Base-by-base conservation (phyloP, 2,888 invertebrate species). In the Ypsolopha scabrella region DNA sequence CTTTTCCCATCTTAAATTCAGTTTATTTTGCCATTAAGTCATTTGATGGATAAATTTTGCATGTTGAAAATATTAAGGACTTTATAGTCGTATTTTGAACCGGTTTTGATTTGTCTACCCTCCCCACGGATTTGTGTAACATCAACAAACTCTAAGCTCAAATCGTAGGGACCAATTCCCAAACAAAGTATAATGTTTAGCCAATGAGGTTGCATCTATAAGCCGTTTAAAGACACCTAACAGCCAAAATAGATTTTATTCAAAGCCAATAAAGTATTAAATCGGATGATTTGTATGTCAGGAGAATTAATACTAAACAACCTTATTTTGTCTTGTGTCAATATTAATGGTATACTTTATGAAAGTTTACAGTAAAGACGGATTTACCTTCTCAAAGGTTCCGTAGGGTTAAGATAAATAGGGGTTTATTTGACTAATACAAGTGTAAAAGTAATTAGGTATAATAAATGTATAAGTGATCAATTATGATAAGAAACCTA, bases 21-120 rank as follows among this genome's bases (percentile, higher is more conserved):
- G 75, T 80, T 75, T 80, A 73, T 74, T 72, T 72, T 68, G 68
- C 70, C 73, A 78, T 77, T 77, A 78, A 71, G 72, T 67, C 61
- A 68, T 73, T 74, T 69, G 73, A 67, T 63, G 74, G 69, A 70
- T 70, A 71, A 64, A 74, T 70, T 69, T 69, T 65, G 64, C 63
- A 70, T 66, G 64, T 64, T 55, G 58, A 50, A 41, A 38, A 50
- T 43, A 43, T 57, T 56, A 65, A 64, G 68, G 69, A 67, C 69
- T 67, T 67, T 60, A 67, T 62, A 63, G 65, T 60, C 61, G 59
- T 65, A 60, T 61, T 61, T 66, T 65, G 69, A 24, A 24, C 24
- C 61, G 58, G 57, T 67, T 67, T 65, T 64, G 63, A 67, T 68
- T 68, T 63, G 58, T 3, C 43, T 43, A 14, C 37, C 24, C 2